A percentile compares a stretch with the other conserved stretches of the same genome.
phyloP scores from a whole-genome alignment of 2,888 invertebrate genomes.

The Noctua janthina region DNA sequence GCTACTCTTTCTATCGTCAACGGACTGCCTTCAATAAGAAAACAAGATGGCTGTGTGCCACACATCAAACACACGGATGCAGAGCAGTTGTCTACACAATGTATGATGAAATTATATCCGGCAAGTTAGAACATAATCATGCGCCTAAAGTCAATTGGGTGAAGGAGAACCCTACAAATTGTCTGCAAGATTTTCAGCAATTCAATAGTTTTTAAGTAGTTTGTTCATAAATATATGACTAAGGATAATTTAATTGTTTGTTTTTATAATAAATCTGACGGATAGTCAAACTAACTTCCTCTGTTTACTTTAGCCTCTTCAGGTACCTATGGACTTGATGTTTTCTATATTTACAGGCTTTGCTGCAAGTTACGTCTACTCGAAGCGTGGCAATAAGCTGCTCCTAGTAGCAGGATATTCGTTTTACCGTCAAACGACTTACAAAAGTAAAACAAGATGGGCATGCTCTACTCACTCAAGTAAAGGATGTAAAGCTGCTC shows the following conservation, averaged over 20 bases:
- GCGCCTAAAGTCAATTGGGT: constrained; percentile 41
- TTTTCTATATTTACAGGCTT: constrained; percentile 23
- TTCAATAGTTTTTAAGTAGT: not conserved
- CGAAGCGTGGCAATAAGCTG: constrained; percentile 36
- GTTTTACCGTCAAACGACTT: constrained; percentile 25
- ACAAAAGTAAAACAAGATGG: constrained; percentile 32
- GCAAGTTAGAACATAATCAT: constrained; percentile 36
- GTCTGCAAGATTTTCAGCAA: not conserved
- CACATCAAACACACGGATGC: constrained; percentile 37
- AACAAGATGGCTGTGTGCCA: constrained; percentile 37
- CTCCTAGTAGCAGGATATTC: constrained; percentile 38
- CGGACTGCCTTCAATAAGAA: not conserved
- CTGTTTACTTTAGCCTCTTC: not conserved
- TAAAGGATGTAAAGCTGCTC: constrained; percentile 35
- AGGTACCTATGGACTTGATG: not conserved
- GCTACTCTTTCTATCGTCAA: constrained; percentile 44
- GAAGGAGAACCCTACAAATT: constrained; percentile 7
- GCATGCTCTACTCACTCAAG: constrained; percentile 34
- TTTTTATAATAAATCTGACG: not conserved
- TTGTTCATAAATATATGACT: not conserved
- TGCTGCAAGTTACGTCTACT: constrained; percentile 32
- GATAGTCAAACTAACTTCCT: not conserved
- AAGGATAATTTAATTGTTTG: not conserved
- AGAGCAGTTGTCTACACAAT: constrained; percentile 41
- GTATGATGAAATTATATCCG: constrained; percentile 5